Evolutionary conservation across 2,888 invertebrate genomes (phyloP), one percentile per base, ranked within the genome.

Genomic region (Serripes groenlandicus): DNA sequence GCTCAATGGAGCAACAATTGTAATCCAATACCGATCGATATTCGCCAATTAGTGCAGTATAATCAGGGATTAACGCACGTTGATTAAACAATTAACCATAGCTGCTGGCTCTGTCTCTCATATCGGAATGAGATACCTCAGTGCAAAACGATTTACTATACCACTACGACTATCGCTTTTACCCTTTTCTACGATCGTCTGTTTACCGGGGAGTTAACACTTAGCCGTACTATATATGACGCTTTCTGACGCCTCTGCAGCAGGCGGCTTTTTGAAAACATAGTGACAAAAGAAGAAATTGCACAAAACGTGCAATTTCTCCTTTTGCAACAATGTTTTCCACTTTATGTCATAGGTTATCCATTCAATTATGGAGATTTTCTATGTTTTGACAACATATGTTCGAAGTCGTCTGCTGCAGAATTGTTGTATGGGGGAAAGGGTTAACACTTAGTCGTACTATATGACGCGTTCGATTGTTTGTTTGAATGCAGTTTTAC

Each of bases 121-220:
- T 15, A 66, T 66, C 42, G 66, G 26, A 66, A 23, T 66, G 26
- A 37, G 42, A 30, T 66, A 23, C 35, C 18, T 35, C 66, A 66
- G 66, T 66, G 42, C 66, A 66, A 66, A 42, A 66, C 66, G 35
- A 66, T 66, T 23, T 66, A 42, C 66, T 28, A 23, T 42, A 66
- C 23, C n/a, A 7, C 42, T 35, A 66, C 5, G 21, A 42, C 3
- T 66, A 66, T 37, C 35, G 66, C 28, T 66, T 37, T 37, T 15
- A 21, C 66, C 35, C 66, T 66, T 66, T 9, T 37, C 37, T 30
- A 23, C 42, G 15, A 42, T 7, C 9, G 7, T 11, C 42, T 42
- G 7, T 7, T 15, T 42, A 15, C 15, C 9, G 42, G 15, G 9
- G 15, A 42, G 42, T 42, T 42, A 42, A 42, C 42, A 11, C 42